phyloP scores from a whole-genome alignment of 2,888 invertebrate genomes.

The Oscheius sp. region DNA sequence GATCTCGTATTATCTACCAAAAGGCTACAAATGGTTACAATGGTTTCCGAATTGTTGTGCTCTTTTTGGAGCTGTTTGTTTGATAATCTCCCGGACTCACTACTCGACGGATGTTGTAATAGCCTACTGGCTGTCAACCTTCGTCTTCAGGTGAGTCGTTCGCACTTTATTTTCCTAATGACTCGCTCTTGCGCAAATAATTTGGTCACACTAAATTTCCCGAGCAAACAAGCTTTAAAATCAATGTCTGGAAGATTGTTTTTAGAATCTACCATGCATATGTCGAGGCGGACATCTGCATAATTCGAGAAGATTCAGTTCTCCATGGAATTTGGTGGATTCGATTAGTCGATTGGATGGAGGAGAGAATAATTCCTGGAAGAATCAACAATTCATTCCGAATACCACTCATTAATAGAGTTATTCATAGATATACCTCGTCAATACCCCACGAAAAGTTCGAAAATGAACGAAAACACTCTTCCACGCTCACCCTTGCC shows the following conservation, averaged over 20 bases:
- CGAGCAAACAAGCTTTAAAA: background rate
- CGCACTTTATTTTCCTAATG: background rate
- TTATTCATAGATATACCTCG: background rate
- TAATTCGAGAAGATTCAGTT: slow-evolving; percentile 46
- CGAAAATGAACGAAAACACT: background rate
- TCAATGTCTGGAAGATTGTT: background rate
- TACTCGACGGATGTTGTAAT: slow-evolving; percentile 63
- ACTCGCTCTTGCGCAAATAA: background rate
- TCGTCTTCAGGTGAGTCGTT: slow-evolving; percentile 50
- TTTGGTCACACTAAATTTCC: no score
- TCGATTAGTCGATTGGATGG: slow-evolving; percentile 52
- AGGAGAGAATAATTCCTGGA: slow-evolving; percentile 55
- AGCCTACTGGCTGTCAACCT: slow-evolving; percentile 59
- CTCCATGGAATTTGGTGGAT: slow-evolving; percentile 50
- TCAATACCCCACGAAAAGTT: slow-evolving; percentile 22
- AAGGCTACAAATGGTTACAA: slow-evolving; percentile 36
- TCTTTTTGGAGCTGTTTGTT: slow-evolving; percentile 49
- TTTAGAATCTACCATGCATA: slow-evolving; percentile 58
- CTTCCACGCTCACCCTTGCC: background rate
- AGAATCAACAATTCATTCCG: slow-evolving; percentile 10
- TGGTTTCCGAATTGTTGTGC: slow-evolving; percentile 38
- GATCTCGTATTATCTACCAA: slow-evolving; percentile 55
- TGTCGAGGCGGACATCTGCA: slow-evolving; percentile 52
- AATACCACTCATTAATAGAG: background rate
- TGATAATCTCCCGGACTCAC: slow-evolving; percentile 59